Evolutionary conservation across 2,797 vertebrate species (phyloP).

Genomic region (Morelia viridis): DNA sequence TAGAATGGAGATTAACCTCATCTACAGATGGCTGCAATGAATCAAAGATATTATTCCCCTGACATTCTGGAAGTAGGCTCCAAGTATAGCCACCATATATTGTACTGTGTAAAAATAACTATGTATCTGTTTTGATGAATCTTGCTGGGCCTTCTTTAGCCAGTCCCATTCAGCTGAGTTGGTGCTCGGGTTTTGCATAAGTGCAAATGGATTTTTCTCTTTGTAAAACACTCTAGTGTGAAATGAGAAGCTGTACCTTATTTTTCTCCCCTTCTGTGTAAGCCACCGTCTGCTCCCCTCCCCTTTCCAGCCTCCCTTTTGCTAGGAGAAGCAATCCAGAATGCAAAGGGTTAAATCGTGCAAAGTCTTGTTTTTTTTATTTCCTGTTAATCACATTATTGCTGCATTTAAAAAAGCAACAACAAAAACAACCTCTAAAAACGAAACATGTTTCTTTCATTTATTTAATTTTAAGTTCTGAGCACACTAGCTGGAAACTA

Average conservation of each 20-base stretch:
- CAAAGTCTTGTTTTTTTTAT: constrained; percentile 72
- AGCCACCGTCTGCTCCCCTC: not conserved
- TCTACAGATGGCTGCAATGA: not conserved
- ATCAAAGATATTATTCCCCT: not conserved
- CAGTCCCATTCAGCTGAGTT: not conserved
- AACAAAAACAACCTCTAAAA: constrained; percentile 61
- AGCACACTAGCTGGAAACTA: constrained; percentile 78
- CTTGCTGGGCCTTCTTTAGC: not conserved
- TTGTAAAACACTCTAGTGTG: not conserved
- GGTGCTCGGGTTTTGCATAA: not conserved
- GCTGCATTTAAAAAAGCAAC: constrained; percentile 57
- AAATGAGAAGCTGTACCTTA: not conserved
- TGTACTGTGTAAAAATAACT: not conserved
- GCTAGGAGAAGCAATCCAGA: constrained; percentile 1
- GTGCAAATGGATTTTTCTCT: not conserved
- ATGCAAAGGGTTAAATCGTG: constrained; percentile 69
- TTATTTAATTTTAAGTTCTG: constrained; percentile 81
- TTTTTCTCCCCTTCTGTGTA: not conserved
- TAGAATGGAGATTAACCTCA: not conserved
- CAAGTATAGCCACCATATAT: not conserved
- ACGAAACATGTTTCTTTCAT: constrained; percentile 81
- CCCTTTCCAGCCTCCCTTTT: not conserved
- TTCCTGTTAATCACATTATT: constrained; percentile 80
- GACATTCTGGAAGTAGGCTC: not conserved
- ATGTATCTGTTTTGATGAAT: not conserved